A percentile compares a stretch with the other conserved stretches of the same genome.
Evolutionary conservation across 2,888 invertebrate genomes (phyloP).

Genomic region (Muschampia plurimacula): DNA sequence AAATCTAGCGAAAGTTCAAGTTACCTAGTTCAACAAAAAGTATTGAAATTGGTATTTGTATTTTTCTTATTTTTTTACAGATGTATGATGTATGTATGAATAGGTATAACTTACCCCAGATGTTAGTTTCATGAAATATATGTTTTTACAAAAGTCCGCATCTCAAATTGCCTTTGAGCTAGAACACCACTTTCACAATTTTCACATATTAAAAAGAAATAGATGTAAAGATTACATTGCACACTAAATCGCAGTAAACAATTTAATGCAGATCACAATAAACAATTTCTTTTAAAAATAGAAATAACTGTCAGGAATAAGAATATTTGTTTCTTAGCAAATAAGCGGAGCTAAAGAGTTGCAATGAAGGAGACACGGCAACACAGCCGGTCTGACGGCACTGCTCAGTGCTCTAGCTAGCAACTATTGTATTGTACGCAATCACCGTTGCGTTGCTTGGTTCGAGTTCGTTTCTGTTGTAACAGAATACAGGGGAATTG

Average conservation of each 20-base stretch:
- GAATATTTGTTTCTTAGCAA: not conserved
- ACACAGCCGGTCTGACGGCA: not conserved
- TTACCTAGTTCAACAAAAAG: too few relatives aligned
- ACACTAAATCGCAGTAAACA: constrained; percentile 5
- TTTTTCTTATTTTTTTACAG: too few relatives aligned
- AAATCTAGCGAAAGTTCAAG: too few relatives aligned
- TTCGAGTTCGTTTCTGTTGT: too few relatives aligned
- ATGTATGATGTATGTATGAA: too few relatives aligned
- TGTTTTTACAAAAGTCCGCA: constrained; percentile 75
- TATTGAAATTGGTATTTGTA: too few relatives aligned
- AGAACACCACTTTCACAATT: constrained; percentile 73
- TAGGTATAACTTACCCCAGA: constrained; percentile 62
- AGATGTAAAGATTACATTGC: constrained; percentile 21
- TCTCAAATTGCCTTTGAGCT: constrained; percentile 67
- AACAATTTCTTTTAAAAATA: constrained; percentile 4
- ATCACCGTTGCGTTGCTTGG: too few relatives aligned
- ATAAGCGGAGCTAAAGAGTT: not conserved
- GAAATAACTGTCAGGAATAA: not conserved
- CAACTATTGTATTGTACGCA: not conserved
- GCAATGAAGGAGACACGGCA: not conserved
- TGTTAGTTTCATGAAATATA: constrained; percentile 75
- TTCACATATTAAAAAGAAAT: constrained; percentile 52
- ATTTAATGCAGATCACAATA: not conserved
- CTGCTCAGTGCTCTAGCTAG: not conserved
- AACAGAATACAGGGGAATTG: too few relatives aligned